Evolutionary conservation across 2,797 vertebrate species (phyloP).

Genomic region (Trichosurus vulpecula): DNA sequence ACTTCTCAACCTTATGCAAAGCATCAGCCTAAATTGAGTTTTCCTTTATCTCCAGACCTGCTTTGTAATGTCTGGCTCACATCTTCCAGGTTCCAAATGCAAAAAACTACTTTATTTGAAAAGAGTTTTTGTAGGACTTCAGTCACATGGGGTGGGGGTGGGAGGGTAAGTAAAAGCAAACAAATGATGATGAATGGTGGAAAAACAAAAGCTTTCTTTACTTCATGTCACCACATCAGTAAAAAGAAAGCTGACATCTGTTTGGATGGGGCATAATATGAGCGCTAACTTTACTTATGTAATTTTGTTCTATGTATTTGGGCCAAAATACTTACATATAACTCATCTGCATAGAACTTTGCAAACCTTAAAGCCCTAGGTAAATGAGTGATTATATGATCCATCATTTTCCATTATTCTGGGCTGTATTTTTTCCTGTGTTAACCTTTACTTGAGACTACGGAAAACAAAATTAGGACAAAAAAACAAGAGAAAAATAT

Average conservation of each 20-base stretch:
- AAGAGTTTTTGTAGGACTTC: neutral
- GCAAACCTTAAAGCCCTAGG: neutral
- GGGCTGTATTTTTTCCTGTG: neutral
- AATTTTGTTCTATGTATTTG: neutral
- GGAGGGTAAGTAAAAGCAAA: neutral
- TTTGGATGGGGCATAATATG: neutral
- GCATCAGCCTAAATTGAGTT: neutral
- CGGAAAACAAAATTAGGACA: neutral
- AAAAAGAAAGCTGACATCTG: neutral
- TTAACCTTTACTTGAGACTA: neutral
- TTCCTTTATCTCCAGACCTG: neutral
- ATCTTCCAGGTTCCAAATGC: neutral
- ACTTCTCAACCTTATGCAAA: neutral
- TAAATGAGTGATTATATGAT: neutral
- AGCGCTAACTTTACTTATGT: neutral
- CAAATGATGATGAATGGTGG: neutral
- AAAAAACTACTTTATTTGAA: neutral
- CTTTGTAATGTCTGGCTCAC: neutral
- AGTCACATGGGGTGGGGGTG: neutral
- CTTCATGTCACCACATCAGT: neutral
- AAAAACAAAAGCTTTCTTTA: neutral
- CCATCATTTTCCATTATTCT: neutral
- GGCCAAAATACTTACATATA: neutral
- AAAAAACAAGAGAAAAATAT: neutral
- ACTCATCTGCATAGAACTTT: neutral